Evolutionary conservation across 2,797 vertebrate genomes (phyloP), one percentile per base, ranked within the genome.

Genomic region (Pempheris klunzingeri): DNA sequence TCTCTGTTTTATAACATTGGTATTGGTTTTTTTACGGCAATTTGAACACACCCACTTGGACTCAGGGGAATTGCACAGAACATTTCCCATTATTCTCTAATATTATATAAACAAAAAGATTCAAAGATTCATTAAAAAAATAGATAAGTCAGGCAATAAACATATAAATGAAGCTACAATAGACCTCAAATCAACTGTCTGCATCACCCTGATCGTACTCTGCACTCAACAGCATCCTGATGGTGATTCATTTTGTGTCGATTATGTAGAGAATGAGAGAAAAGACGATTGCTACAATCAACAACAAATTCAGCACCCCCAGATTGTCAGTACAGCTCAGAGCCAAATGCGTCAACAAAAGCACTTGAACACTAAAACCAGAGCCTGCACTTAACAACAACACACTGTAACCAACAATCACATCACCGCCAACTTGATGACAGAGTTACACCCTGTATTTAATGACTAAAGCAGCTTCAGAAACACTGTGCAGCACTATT

Each of bases 381-480:
- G 50, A 81, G 68, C 30, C 70, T 54, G 38, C 34, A 36, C 46
- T 82, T 24, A 74, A 76, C 26, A 4, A 57, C 69, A 71, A 82
- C 74, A 74, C 46, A 14, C 54, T 44, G 49, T 52, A 77, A 80
- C 65, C 77, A 82, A 75, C 77, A 71, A 77, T 76, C 79, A 75
- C 71, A 85, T 72, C 68, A 46, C 14, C 4, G 3, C 62, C 58
- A 73, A 54, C 61, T 46, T 54, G 2, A 74, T 67, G 77, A 65
- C 73, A 75, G 79, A 80, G 80, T 68, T 53, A 75, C 73, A 86
- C 71, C 82, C 74, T 68, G 77, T 69, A 34, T 74, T 91, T 82
- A 82, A 82, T 69, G 81, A 84, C 18, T 38, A 59, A 43, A 76
- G 76, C 79, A 55, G 55, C 71, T 43, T 61, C 53, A 50, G 55